Conservation (phyloP, 1,140 invertebrate genomes). For the Drosophila navojoa region DNA sequence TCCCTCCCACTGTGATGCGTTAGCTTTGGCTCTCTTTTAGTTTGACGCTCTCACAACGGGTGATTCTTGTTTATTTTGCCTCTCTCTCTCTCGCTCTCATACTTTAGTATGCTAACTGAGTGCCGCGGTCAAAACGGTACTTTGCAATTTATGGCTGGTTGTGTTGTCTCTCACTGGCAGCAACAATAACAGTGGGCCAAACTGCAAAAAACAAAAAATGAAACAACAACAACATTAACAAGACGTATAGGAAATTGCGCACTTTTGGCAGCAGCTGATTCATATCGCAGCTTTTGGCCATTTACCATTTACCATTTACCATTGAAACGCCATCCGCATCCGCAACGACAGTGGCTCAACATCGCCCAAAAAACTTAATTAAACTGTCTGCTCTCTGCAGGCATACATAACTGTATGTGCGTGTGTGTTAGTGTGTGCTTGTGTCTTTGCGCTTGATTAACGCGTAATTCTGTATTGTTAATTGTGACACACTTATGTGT, state of each 20-base stretch:
- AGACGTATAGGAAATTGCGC: constrained; percentile 53
- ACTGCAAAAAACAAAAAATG: not conserved
- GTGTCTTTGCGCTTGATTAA: constrained; percentile 73
- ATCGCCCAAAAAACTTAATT: constrained; percentile 54
- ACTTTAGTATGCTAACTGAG: constrained; percentile 58
- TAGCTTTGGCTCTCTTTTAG: constrained; percentile 22
- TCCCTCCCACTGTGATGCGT: constrained; percentile 28
- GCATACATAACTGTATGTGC: not conserved
- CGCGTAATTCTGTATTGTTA: constrained; percentile 74
- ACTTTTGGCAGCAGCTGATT: constrained; percentile 72
- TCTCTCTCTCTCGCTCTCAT: constrained; percentile 26
- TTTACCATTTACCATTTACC: constrained; percentile 48
- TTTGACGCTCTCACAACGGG: constrained; percentile 43
- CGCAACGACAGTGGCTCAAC: constrained; percentile 40
- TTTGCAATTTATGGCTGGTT: constrained; percentile 74
- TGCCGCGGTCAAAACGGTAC: constrained; percentile 71
- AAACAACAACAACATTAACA: constrained; percentile 8
- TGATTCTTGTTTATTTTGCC: constrained; percentile 39
- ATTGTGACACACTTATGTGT: constrained; percentile 65
- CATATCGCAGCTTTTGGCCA: constrained; percentile 59
- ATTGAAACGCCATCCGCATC: constrained; percentile 41
- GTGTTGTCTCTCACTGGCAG: constrained; percentile 34
- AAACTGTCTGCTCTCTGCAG: constrained; percentile 60
- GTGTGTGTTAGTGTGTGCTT: constrained; percentile 14
- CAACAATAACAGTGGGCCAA: constrained; percentile 15